Base-by-base conservation (phyloP, 1,140 invertebrate species). In the Drosophila paulistorum region DNA sequence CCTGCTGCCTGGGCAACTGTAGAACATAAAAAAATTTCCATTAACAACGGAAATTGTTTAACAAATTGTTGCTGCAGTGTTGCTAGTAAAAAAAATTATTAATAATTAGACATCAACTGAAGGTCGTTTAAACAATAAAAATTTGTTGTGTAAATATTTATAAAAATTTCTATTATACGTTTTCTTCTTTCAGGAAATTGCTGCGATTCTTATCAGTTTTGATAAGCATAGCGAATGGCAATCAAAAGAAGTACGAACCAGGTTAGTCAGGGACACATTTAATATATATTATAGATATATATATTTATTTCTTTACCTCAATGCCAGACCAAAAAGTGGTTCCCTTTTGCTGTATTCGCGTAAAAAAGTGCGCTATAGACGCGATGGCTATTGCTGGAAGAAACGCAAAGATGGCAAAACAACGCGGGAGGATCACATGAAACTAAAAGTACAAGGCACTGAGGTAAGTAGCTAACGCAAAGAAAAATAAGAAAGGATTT, bases 381-480 rank as follows among this genome's bases (percentile, higher is more conserved):
- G 98, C 60, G 98, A 99, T 92, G 98, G 98, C 23, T 99, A 99
- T 92, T 99, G 98, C 93, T 99, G 98, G 98, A 99, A 99, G 94
- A 99, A 99, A 89, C 93, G 98, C 68, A 99, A 99, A 93, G 98
- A 99, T 93, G 98, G 98, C 6, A 99, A 99, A 93, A 99, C 98
- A 57, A 99, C 98, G 30, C 93, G 98, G 77, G 98, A 99, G 93
- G 98, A 99, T 95, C 98, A 99, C 92, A 99, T 99, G 98, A 99
- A 99, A 93, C 94, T 99, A 42, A 99, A 99, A 95, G 98, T 99
- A 72, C 97, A 98, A 94, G 97, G 97, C 77, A 97, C 97, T 67
- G 97, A 98, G 95, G 97, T 98, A 83, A 94, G 93, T 90, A 14
- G n/a, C 65, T 9, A 41, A 11, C 42, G 13, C 39, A 26, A 2